Evolutionary conservation across 2,888 invertebrate genomes (phyloP).

Genomic region (Caenorhabditis sulstoni): DNA sequence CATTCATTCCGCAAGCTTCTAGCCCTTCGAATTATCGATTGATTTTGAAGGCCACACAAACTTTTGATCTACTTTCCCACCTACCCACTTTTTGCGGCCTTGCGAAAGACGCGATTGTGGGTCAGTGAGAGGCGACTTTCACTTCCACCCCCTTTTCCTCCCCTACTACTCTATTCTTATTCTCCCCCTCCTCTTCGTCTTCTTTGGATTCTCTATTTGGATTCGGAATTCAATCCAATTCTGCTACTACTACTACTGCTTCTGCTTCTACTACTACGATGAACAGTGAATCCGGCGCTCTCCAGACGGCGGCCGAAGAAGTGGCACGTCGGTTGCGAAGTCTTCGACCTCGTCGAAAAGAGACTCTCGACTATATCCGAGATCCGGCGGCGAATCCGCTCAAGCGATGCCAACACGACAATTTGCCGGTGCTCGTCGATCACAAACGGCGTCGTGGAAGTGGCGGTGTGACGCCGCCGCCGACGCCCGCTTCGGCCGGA

Average conservation of each 20-base stretch:
- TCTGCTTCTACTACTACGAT: slow-evolving; percentile 5
- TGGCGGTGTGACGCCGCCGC: too few species aligned
- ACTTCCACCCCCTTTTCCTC: slow-evolving; percentile 11
- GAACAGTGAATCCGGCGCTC: slow-evolving; percentile 6
- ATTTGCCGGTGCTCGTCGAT: slow-evolving; percentile 11
- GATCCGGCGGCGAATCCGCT: slow-evolving; percentile 9
- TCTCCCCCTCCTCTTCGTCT: slow-evolving; percentile 1
- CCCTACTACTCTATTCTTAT: slow-evolving; percentile 22
- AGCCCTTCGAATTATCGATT: too few species aligned
- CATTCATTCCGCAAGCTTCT: too few species aligned
- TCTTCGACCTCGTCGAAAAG: slow-evolving; percentile 15
- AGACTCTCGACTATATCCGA: background rate
- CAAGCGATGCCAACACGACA: slow-evolving; percentile 36
- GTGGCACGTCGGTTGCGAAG: background rate
- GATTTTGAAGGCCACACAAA: too few species aligned
- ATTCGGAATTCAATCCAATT: background rate
- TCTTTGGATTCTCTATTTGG: too few species aligned
- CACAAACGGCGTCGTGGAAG: slow-evolving; percentile 8
- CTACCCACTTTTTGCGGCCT: too few species aligned
- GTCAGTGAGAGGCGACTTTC: slow-evolving; percentile 24
- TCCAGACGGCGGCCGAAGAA: background rate
- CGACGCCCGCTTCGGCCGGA: background rate
- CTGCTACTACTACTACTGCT: too few species aligned
- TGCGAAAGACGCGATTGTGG: slow-evolving; percentile 20
- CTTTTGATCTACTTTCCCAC: too few species aligned